Conservation (phyloP, 2,888 invertebrate species). For the Elegia similella region DNA sequence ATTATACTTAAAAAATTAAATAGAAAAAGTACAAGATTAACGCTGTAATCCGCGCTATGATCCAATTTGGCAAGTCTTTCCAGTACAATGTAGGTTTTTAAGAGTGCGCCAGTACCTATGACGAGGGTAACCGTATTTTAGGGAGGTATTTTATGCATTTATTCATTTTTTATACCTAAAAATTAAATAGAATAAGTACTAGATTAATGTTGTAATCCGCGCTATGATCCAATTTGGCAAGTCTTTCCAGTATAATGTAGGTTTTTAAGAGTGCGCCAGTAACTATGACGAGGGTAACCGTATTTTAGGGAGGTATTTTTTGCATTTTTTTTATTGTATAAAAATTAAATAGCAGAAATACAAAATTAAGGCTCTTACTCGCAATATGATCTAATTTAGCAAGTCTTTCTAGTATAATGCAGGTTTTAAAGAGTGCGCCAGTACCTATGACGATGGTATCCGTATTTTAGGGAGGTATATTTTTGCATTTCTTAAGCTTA, state of each 20-base stretch:
- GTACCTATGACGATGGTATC: too few relatives aligned
- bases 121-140: conserved; percentile 16
- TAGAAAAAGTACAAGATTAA: conserved; percentile 31
- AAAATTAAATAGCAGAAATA: too few relatives aligned
- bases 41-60: conserved; percentile 31
- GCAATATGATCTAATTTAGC: too few relatives aligned
- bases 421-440: too few relatives aligned
- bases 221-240: conserved; percentile 43
- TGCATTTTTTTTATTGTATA: too few relatives aligned
- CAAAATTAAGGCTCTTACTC: too few relatives aligned
- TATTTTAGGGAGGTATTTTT: too few relatives aligned
- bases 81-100: conserved; percentile 36
- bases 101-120: conserved; percentile 22
- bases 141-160: neutral
- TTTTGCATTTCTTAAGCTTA: too few relatives aligned
- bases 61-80: conserved; percentile 41
- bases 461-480: too few relatives aligned
- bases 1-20: conserved; percentile 22
- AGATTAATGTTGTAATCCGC: conserved; percentile 30
- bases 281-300: conserved; percentile 19
- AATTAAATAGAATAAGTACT: conserved; percentile 29
- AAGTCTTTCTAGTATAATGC: too few relatives aligned
- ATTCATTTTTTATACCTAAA: conserved; percentile 16
- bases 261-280: conserved; percentile 31
- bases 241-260: conserved; percentile 34